These are phyloP conservation scores for Catharus ustulatus DNA, from an alignment of 2,797 vertebrate species.

Conservation along the genomic window DNA sequence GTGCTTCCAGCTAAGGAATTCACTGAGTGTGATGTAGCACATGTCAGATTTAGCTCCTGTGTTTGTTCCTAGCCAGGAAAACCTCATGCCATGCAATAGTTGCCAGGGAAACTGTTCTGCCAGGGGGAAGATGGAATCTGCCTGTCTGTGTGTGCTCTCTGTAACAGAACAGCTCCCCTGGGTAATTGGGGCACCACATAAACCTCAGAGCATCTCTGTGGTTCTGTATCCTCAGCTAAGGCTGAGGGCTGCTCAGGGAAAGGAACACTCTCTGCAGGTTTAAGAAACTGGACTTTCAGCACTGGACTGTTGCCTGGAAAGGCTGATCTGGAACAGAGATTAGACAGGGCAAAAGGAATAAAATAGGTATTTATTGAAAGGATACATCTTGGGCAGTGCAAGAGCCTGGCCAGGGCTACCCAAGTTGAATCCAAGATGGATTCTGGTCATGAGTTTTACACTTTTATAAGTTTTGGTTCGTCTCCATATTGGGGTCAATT, in stretches of 20 bases:
- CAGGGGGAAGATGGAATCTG: background rate
- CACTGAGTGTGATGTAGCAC: fast-evolving
- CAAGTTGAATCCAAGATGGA: too few relatives aligned
- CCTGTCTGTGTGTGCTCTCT: background rate
- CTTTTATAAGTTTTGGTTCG: too few relatives aligned
- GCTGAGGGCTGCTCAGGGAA: background rate
- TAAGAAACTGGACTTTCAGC: background rate
- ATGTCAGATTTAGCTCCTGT: background rate
- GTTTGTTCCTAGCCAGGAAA: background rate
- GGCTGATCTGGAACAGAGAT: too few relatives aligned
- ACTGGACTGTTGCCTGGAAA: too few relatives aligned
- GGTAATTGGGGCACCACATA: background rate
- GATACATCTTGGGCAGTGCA: too few relatives aligned
- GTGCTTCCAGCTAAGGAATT: background rate
- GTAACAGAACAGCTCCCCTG: background rate
- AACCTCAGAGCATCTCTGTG: background rate
- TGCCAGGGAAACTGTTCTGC: slow-evolving; percentile 65
- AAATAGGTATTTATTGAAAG: too few relatives aligned
- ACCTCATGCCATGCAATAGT: slow-evolving; percentile 15
- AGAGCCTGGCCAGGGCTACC: too few relatives aligned
- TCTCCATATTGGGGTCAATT: too few relatives aligned
- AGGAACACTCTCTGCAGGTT: background rate
- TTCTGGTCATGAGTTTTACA: too few relatives aligned
- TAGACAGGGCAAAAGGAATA: too few relatives aligned
- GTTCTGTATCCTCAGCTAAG: background rate